A percentile compares a stretch with the other conserved stretches of the same genome.
Conservation (phyloP, 2,888 invertebrate genomes). For the Oxystoma pomonae region DNA sequence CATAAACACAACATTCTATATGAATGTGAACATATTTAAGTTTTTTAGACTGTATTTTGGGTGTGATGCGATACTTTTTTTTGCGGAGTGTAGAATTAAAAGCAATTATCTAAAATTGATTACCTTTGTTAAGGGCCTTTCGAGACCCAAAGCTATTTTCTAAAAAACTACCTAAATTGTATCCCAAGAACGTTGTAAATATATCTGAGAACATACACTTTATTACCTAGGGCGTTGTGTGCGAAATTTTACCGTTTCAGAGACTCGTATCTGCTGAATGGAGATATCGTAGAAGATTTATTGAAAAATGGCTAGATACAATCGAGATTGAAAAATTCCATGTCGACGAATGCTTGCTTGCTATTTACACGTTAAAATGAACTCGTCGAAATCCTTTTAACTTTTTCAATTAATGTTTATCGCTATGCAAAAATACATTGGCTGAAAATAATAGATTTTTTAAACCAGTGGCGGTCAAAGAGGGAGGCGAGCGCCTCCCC, state of each 20-base stretch:
- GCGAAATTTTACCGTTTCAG: not conserved
- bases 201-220: not conserved
- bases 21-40: too few relatives aligned
- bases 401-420: too few relatives aligned
- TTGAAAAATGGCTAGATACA: not conserved
- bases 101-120: too few relatives aligned
- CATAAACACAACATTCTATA: too few relatives aligned
- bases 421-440: too few relatives aligned
- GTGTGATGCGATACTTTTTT: too few relatives aligned
- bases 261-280: not conserved
- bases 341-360: not conserved
- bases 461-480: too few relatives aligned
- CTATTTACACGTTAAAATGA: not conserved
- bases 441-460: too few relatives aligned
- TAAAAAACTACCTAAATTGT: not conserved
- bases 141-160: not conserved
- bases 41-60: too few relatives aligned
- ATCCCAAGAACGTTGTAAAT: not conserved
- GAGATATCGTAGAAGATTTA: not conserved
- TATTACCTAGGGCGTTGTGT: not conserved
- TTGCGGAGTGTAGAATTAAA: too few relatives aligned
- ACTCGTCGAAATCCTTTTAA: not conserved
- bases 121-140: too few relatives aligned
- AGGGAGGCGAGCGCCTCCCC: too few relatives aligned
- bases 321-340: not conserved